Evolutionary conservation across 2,888 invertebrate genomes (phyloP).

Genomic region (Trachelus troglodyta): DNA sequence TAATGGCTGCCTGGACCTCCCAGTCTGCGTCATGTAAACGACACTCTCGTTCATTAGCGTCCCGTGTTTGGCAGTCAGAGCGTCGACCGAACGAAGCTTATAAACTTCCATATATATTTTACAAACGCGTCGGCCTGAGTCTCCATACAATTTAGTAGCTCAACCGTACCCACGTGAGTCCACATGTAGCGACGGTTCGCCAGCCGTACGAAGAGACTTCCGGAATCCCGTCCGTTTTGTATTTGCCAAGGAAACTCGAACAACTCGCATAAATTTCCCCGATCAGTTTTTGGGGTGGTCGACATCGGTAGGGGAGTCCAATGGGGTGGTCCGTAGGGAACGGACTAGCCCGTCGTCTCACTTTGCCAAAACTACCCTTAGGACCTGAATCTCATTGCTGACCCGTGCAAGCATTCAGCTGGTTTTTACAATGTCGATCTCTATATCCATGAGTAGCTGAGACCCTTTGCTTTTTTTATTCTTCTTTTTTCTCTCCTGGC

Average conservation of each 20-base stretch:
- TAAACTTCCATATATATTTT: neutral
- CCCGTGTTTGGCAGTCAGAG: slow-evolving; percentile 34
- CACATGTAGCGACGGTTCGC: neutral
- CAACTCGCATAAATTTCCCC: slow-evolving; percentile 50
- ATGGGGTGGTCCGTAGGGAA: no score
- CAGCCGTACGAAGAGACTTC: neutral
- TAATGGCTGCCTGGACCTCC: neutral
- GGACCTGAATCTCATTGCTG: neutral
- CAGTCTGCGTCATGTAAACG: slow-evolving; percentile 40
- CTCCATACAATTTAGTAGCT: neutral
- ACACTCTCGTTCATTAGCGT: slow-evolving; percentile 54
- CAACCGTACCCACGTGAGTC: neutral
- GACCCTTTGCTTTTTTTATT: neutral
- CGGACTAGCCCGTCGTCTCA: neutral
- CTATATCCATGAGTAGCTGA: neutral
- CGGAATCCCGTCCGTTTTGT: neutral
- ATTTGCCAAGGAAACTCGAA: slow-evolving; percentile 35
- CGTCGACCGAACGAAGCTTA: neutral
- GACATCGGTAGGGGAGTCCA: neutral
- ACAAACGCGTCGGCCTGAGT: neutral
- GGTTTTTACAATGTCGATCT: neutral
- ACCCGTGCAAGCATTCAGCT: neutral
- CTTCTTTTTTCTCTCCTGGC: neutral
- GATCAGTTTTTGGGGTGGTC: slow-evolving; percentile 43
- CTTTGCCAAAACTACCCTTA: neutral